phyloP scores from a whole-genome alignment of 1,140 invertebrate genomes.

The Dreissena polymorpha region DNA sequence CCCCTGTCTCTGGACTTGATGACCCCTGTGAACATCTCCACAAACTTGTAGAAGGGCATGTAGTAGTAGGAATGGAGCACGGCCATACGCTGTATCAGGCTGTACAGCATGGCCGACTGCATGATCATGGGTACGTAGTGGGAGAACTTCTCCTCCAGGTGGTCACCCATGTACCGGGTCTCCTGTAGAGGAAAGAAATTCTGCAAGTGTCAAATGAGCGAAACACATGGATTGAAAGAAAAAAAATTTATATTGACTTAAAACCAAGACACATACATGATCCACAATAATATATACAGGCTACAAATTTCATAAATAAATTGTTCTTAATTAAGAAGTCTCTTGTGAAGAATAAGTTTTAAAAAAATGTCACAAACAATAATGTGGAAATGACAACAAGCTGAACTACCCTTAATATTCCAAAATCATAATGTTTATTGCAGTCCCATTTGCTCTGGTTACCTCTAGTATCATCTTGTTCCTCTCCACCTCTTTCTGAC shows the following conservation, averaged over 20 bases:
- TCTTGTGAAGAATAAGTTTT: too few species aligned
- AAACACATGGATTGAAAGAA: too few species aligned
- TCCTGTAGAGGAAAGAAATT: slow-evolving; percentile 43
- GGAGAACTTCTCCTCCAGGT: slow-evolving; percentile 75
- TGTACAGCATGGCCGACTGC: slow-evolving; percentile 75
- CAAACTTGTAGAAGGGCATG: slow-evolving; percentile 74
- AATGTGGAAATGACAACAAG: too few species aligned
- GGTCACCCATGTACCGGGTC: slow-evolving; percentile 73
- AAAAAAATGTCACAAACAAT: too few species aligned
- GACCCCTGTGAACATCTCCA: slow-evolving; percentile 70
- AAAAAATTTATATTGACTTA: too few species aligned
- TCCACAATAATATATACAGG: too few species aligned
- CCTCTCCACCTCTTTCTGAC: slow-evolving; percentile 73
- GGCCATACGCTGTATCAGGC: slow-evolving; percentile 70
- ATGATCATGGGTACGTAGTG: slow-evolving; percentile 75
- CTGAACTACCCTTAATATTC: too few species aligned
- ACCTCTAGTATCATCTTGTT: slow-evolving; percentile 72
- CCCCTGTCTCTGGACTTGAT: slow-evolving; percentile 71
- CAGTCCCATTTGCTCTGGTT: neutral
- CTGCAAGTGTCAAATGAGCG: too few species aligned
- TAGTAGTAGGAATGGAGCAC: slow-evolving; percentile 74
- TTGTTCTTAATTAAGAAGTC: too few species aligned
- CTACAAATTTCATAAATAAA: too few species aligned
- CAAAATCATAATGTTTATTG: too few species aligned
- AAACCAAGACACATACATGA: too few species aligned